Base-by-base conservation (phyloP, 2,113 vertebrate species). In the Megatriorchis doriae region DNA sequence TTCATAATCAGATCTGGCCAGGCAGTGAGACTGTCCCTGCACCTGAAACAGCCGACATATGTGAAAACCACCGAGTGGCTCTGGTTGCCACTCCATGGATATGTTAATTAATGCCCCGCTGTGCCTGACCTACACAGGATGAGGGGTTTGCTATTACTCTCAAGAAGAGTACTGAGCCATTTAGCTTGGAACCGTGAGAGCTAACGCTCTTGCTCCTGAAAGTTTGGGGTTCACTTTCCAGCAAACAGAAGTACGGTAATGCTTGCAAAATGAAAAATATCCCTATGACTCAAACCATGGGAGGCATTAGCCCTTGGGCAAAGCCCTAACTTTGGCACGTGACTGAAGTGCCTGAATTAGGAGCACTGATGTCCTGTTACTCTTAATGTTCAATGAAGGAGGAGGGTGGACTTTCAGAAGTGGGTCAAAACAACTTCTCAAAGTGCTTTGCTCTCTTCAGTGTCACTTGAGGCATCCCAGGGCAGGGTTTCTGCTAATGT, bases 391-490 rank as follows among this genome's bases (percentile, higher is more conserved):
- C 27, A 1, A 0, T 6, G 21, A 21, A 81, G 38, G 36, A 6
- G 11, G 10, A 11, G 12, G 11, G 19, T 5, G 10, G 1, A 11
- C 56, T 73, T 50, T 79, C 47, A 65, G 43, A 17, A 27, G 12
- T 19, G 31, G 48, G 20, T 5, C 36, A 40, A 50, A 79, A 67
- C 36, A 63, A 22, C 72, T 81, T 36, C 84, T 45, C 18, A 4
- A 15, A 32, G 55, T 0, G 0, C 26, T 84, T 71, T 18, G 6
- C 21, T 79, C 25, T 53, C 61, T 61, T 62, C 84, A 48, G 0
- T 34, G 48, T 42, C 68, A 81, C 68, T 1, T 0, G 29, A 84
- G 56, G 32, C 78, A 61, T 32, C 31, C 14, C 78, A 43, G 66
- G 58, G 68, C 61, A 94, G 52, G 7, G 40, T 43, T 87, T n/a